Evolutionary conservation across 2,113 vertebrate genomes (phyloP).

Genomic region (Tragelaphus scriptus): DNA sequence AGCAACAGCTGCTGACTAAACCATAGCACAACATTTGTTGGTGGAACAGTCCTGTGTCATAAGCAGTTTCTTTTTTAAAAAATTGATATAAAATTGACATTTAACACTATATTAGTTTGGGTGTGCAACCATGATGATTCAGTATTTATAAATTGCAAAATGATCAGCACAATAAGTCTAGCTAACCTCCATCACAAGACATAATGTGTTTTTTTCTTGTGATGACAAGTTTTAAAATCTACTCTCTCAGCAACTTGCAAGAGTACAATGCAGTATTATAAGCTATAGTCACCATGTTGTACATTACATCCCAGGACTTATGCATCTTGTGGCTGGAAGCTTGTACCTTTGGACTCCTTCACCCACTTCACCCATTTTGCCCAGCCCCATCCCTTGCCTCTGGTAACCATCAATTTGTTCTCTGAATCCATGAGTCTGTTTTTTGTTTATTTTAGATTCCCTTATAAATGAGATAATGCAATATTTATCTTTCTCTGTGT

Average conservation of each 20-base stretch:
- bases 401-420: neutral
- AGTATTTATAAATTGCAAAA: neutral
- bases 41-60: neutral
- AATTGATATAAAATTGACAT: neutral
- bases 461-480: neutral
- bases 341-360: neutral
- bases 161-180: neutral
- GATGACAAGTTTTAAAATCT: neutral
- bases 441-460: neutral
- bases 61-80: neutral
- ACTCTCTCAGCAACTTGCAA: neutral
- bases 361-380: neutral
- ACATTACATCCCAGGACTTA: neutral
- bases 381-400: neutral
- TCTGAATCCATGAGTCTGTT: neutral
- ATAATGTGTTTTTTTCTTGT: neutral
- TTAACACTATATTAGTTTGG: neutral
- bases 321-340: neutral
- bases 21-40: neutral
- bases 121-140: neutral
- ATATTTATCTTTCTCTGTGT: neutral
- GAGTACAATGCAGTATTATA: neutral
- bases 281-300: neutral
- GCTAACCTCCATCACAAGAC: neutral
- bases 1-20: neutral